Conservation (phyloP, 2,113 vertebrate genomes). For the Tachysurus vachellii region DNA sequence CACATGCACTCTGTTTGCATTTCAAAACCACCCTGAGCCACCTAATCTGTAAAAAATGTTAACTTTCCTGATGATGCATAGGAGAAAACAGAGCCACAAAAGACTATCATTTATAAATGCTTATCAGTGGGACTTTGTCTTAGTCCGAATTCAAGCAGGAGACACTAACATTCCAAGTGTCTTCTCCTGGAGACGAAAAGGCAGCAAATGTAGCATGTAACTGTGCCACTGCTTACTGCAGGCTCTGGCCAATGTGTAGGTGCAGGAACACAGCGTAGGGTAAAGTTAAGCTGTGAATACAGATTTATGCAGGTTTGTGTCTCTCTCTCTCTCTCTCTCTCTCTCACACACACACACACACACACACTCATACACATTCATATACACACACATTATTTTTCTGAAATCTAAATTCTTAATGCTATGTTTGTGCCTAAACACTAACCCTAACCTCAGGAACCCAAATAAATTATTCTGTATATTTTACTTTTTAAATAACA, state of each 20-base stretch:
- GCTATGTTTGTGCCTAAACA: background rate
- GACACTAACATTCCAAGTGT: background rate
- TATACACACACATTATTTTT: background rate
- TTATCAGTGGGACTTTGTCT: background rate
- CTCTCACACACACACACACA: background rate
- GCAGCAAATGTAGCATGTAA: background rate
- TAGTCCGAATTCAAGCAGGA: background rate
- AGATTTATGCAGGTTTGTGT: slow-evolving; percentile 22
- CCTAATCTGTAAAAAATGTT: slow-evolving; percentile 30
- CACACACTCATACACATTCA: background rate
- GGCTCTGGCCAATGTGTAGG: background rate
- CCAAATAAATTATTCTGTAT: background rate
- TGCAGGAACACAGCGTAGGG: background rate
- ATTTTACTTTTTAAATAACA: background rate
- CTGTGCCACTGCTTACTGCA: background rate
- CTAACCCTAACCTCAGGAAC: background rate
- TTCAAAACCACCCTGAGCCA: slow-evolving; percentile 16
- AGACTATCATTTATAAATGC: background rate
- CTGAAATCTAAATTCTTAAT: background rate
- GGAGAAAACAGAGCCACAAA: background rate
- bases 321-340: background rate
- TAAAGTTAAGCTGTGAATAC: slow-evolving; percentile 26
- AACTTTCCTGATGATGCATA: background rate
- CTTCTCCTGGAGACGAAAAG: background rate
- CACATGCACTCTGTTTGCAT: slow-evolving; percentile 30